These are phyloP conservation scores for Muscina levida DNA, from an alignment of 2,888 invertebrate species.

Conservation along the genomic window DNA sequence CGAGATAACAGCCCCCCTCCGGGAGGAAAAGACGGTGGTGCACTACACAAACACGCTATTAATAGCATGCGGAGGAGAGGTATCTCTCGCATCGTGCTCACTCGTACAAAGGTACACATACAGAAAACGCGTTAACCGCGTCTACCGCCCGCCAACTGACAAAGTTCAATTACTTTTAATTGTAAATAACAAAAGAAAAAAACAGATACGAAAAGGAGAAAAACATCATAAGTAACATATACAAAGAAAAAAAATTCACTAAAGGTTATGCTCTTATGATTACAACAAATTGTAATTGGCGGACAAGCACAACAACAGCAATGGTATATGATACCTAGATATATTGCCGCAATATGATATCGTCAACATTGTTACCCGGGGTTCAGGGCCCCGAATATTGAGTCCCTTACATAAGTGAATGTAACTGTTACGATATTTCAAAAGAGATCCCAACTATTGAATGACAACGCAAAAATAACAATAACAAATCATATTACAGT, in stretches of 20 bases:
- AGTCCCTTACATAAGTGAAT: conserved; percentile 31
- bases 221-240: not conserved
- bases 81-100: not conserved
- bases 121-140: not conserved
- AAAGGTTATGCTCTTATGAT: conserved; percentile 1
- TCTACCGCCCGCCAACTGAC: conserved; percentile 16
- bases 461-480: too few species aligned
- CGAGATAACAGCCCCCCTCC: conserved; percentile 25
- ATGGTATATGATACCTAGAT: too few species aligned
- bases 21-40: too few species aligned
- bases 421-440: too few species aligned
- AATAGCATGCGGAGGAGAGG: too few species aligned
- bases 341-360: too few species aligned
- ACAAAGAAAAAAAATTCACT: too few species aligned
- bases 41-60: too few species aligned
- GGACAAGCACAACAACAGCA: conserved; percentile 10
- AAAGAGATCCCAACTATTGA: too few species aligned
- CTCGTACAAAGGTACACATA: not conserved
- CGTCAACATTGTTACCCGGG: too few species aligned
- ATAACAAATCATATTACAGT: too few species aligned
- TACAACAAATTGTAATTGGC: conserved; percentile 42
- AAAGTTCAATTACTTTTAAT: conserved; percentile 63
- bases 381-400: too few species aligned
- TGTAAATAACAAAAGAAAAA: conserved; percentile 22
- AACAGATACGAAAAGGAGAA: not conserved